Evolutionary conservation across 2,797 vertebrate genomes (phyloP).

Genomic region (Kryptopterus vitreolus): DNA sequence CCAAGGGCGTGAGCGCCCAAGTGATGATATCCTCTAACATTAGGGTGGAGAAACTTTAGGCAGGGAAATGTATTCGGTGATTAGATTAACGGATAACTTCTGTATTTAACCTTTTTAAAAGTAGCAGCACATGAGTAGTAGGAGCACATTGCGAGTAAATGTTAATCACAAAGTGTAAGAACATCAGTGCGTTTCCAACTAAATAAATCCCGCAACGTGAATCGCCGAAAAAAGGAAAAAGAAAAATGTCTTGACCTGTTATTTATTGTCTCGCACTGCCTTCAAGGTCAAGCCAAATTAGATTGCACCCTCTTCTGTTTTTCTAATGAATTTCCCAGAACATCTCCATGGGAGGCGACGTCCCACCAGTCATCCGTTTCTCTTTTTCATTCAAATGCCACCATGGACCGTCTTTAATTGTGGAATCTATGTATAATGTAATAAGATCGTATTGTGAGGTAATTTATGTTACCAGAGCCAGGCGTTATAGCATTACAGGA

Average conservation of each 20-base stretch:
- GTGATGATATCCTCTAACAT: slow-evolving; percentile 58
- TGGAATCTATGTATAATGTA: slow-evolving; percentile 20
- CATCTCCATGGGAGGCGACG: slow-evolving; percentile 31
- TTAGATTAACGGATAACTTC: background rate
- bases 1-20: slow-evolving; percentile 62
- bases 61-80: slow-evolving; percentile 36
- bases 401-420: background rate
- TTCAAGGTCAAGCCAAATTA: slow-evolving; percentile 89
- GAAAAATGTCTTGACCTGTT: background rate
- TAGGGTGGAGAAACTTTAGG: slow-evolving; percentile 52
- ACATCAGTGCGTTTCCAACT: background rate
- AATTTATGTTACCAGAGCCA: slow-evolving; percentile 17
- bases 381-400: slow-evolving; percentile 16
- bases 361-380: slow-evolving; percentile 42
- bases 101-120: slow-evolving; percentile 1
- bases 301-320: slow-evolving; percentile 77
- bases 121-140: background rate
- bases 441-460: slow-evolving; percentile 4
- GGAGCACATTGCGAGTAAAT: background rate
- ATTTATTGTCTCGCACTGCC: slow-evolving; percentile 43
- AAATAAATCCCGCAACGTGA: background rate
- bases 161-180: background rate
- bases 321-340: slow-evolving; percentile 60
- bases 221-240: too few species aligned
- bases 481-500: slow-evolving; percentile 1